These are phyloP conservation scores for Gallinago nigripennis DNA, from an alignment of 2,797 vertebrate genomes.

Conservation along the genomic window DNA sequence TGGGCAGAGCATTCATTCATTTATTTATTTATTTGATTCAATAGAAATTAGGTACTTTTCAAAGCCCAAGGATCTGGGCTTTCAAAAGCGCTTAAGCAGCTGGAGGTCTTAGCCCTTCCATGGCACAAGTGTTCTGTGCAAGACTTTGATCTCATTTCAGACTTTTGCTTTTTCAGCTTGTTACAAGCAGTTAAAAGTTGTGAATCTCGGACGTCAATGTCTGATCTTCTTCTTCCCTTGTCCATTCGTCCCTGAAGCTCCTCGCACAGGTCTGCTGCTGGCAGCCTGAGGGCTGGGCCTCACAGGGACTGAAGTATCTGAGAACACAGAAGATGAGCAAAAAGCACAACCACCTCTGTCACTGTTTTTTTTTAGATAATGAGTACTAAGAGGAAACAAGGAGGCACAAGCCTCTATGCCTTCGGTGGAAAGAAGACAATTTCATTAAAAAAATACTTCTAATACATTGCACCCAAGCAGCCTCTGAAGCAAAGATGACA, in stretches of 20 bases:
- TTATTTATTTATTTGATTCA: background rate
- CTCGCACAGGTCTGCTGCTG: background rate
- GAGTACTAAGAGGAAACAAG: background rate
- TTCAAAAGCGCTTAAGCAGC: background rate
- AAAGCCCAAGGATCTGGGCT: background rate
- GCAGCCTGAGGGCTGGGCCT: background rate
- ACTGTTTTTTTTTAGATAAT: background rate
- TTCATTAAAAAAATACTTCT: background rate
- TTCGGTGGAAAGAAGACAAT: background rate
- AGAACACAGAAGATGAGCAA: background rate
- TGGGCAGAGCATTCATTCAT: rapidly evolving
- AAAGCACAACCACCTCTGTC: background rate
- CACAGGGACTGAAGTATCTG: background rate
- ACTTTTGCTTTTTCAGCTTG: background rate
- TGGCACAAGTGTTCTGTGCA: too few species aligned
- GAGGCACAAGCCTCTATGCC: background rate
- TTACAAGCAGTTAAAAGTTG: background rate
- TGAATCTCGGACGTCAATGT: rapidly evolving
- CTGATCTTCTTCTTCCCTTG: background rate
- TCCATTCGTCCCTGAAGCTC: background rate
- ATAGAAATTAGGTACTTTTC: background rate
- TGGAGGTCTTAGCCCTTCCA: background rate
- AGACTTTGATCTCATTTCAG: background rate
- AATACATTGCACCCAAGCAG: background rate
- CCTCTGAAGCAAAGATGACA: background rate